Evolutionary conservation across 2,888 invertebrate species (phyloP).

Genomic region (Sinohyriopsis cumingii): DNA sequence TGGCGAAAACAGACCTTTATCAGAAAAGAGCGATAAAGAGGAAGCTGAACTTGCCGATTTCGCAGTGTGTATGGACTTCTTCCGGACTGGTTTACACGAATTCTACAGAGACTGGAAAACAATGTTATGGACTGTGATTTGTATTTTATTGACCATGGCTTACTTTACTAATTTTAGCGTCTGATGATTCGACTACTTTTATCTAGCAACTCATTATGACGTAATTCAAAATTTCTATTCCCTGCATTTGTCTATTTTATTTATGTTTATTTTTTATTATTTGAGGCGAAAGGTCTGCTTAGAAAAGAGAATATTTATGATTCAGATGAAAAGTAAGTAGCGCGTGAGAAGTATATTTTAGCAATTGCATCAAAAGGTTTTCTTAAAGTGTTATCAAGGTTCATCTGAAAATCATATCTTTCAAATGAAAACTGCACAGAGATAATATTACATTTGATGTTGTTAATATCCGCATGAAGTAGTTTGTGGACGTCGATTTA

Average conservation of each 20-base stretch:
- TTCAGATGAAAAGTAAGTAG: too few relatives aligned
- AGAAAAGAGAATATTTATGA: too few relatives aligned
- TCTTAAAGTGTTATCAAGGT: too few relatives aligned
- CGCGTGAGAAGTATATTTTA: too few relatives aligned
- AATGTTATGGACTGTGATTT: constrained; percentile 15
- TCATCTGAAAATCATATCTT: too few relatives aligned
- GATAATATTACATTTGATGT: too few relatives aligned
- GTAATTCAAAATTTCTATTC: constrained; percentile 2
- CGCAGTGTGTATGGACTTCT: background rate
- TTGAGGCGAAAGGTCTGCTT: too few relatives aligned
- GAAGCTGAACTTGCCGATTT: constrained; percentile 4
- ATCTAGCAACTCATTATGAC: constrained; percentile 18
- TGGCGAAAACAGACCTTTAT: too few relatives aligned
- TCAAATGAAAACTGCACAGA: too few relatives aligned
- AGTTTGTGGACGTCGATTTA: too few relatives aligned
- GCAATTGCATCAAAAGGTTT: too few relatives aligned
- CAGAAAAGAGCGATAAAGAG: constrained; percentile 1
- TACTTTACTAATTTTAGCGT: constrained; percentile 60
- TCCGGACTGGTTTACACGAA: constrained; percentile 4
- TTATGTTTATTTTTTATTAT: background rate
- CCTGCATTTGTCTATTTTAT: background rate
- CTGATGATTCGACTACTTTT: constrained; percentile 55
- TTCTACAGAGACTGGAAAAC: constrained; percentile 7
- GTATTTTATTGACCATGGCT: constrained; percentile 14
- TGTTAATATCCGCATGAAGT: too few relatives aligned